These are phyloP conservation scores for Serinus canaria DNA, from an alignment of 2,113 vertebrate species.

Conservation along the genomic window DNA sequence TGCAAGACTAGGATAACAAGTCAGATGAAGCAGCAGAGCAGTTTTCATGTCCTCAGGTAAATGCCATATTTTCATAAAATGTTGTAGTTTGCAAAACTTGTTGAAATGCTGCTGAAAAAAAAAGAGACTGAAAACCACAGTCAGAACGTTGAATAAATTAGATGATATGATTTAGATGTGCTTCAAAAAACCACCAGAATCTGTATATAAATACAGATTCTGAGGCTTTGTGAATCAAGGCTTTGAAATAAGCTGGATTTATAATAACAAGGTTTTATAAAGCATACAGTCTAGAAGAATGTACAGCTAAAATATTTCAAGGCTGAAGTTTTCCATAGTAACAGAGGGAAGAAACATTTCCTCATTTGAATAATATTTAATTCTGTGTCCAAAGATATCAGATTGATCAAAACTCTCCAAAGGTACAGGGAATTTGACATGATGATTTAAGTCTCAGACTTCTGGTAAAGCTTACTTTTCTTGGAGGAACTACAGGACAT, in stretches of 20 bases:
- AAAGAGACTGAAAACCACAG: neutral
- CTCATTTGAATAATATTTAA: neutral
- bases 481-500: neutral
- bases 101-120: neutral
- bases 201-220: slow-evolving; percentile 48
- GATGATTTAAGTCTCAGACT: neutral
- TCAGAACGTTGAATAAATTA: slow-evolving; percentile 54
- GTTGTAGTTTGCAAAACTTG: neutral
- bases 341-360: neutral
- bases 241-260: slow-evolving; percentile 65
- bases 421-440: neutral
- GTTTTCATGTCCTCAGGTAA: neutral
- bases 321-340: neutral
- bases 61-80: slow-evolving; percentile 5
- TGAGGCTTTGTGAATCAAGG: slow-evolving; percentile 39
- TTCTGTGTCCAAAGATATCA: neutral
- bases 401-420: neutral
- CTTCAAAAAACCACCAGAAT: slow-evolving; percentile 12
- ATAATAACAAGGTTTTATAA: slow-evolving; percentile 53
- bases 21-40: neutral
- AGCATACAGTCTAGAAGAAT: neutral
- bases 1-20: neutral
- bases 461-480: neutral
- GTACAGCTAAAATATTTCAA: slow-evolving; percentile 14
- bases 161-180: slow-evolving; percentile 22